phyloP scores from a whole-genome alignment of 2,113 vertebrate species.

The Carlito syrichta region DNA sequence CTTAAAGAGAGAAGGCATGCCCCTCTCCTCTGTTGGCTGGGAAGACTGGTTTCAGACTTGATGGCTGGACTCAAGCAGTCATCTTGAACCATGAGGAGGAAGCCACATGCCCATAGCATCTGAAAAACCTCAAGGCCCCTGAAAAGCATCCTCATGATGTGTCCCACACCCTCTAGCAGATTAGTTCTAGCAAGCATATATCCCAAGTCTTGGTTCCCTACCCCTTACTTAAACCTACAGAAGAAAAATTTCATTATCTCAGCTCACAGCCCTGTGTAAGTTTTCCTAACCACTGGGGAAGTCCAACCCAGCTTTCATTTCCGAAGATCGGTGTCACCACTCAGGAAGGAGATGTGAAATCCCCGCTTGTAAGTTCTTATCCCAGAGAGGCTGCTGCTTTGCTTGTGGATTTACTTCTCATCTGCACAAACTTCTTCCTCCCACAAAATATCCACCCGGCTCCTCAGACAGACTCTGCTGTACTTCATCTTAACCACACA shows the following conservation, averaged over 20 bases:
- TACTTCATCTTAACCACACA: background rate
- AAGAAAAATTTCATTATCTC: background rate
- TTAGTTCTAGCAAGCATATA: background rate
- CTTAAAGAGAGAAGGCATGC: background rate
- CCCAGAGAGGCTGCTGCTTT: background rate
- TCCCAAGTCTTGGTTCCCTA: background rate
- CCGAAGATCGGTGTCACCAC: background rate
- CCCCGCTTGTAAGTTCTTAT: background rate
- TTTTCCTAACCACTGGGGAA: background rate
- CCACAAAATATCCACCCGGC: background rate
- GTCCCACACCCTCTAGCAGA: background rate
- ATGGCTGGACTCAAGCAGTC: background rate
- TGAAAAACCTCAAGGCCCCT: background rate
- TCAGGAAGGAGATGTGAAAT: background rate
- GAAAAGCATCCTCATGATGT: background rate
- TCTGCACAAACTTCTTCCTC: background rate
- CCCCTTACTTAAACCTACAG: background rate
- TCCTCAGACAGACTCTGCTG: background rate
- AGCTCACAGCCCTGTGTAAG: background rate
- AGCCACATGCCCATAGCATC: background rate
- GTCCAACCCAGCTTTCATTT: background rate
- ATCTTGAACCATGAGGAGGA: background rate
- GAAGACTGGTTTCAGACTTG: background rate
- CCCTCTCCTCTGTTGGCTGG: background rate
- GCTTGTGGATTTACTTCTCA: background rate